Evolutionary conservation across 2,113 vertebrate genomes (phyloP).

Genomic region (Xenotilapia leptura): DNA sequence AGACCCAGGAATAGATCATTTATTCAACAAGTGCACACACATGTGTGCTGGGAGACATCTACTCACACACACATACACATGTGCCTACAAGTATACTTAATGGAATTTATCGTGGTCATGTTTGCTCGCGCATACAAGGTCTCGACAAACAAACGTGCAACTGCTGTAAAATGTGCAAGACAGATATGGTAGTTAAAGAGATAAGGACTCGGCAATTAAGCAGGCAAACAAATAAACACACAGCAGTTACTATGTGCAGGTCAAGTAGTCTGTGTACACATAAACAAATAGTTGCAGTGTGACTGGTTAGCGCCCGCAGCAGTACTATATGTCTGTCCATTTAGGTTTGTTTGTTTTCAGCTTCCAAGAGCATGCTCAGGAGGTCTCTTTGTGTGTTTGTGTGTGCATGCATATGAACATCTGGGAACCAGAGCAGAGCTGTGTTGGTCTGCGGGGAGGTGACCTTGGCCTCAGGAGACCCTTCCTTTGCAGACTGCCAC

Average conservation of each 20-base stretch:
- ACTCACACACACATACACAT: background rate
- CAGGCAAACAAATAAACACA: background rate
- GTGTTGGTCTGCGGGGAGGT: constrained; percentile 77
- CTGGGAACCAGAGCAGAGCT: constrained; percentile 75
- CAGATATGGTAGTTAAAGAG: background rate
- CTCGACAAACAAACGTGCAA: background rate
- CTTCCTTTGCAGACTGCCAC: constrained; percentile 44
- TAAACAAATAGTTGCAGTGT: constrained; percentile 16
- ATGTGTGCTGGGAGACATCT: background rate
- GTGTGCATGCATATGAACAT: constrained; percentile 61
- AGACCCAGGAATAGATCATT: constrained; percentile 77
- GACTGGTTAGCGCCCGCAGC: constrained; percentile 78
- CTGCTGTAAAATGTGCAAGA: background rate
- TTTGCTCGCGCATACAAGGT: background rate
- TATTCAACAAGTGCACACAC: constrained; percentile 75
- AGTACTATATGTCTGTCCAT: constrained; percentile 45
- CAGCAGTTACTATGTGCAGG: background rate
- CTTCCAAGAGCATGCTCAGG: background rate
- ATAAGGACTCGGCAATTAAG: background rate
- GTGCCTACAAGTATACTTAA: background rate
- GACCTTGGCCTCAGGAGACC: constrained; percentile 78
- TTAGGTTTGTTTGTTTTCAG: constrained; percentile 59
- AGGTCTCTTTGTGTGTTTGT: background rate
- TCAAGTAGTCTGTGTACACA: background rate
- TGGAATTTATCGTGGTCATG: background rate